Conservation (phyloP, 2,113 vertebrate genomes). For the Pelecanoides urinatrix region DNA sequence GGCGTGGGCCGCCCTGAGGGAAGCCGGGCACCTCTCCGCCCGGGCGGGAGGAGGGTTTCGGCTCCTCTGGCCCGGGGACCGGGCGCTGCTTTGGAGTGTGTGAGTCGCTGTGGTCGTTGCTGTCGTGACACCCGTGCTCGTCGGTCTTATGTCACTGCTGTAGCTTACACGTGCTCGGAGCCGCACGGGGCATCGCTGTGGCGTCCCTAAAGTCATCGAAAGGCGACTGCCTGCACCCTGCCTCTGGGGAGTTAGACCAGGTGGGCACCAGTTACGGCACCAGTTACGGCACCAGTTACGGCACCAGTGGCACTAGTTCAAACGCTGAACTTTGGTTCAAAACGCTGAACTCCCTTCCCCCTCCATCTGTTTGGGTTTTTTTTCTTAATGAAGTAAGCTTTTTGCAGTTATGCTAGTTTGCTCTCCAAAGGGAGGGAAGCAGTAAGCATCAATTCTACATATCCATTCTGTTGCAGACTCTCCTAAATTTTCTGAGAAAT, state of each 20-base stretch:
- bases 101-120: not conserved
- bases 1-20: not conserved
- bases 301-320: fast-evolving
- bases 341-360: too few species aligned
- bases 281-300: fast-evolving
- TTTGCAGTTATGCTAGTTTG: not conserved
- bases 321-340: fast-evolving
- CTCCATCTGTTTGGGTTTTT: not conserved
- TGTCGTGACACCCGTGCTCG: not conserved
- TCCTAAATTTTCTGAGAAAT: too few species aligned
- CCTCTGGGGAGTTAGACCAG: fast-evolving
- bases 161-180: not conserved
- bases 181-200: not conserved
- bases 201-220: not conserved
- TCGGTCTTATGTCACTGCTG: fast-evolving
- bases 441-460: not conserved
- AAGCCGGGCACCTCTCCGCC: not conserved
- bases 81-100: too few species aligned
- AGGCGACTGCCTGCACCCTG: not conserved
- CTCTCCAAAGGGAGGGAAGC: not conserved
- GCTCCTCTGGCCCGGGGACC: not conserved
- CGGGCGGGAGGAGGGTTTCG: too few species aligned
- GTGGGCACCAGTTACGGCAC: not conserved
- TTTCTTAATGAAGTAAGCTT: too few species aligned
- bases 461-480: fast-evolving